These are phyloP conservation scores for Muntiacus muntjak DNA, from an alignment of 2,113 vertebrate genomes.

Conservation along the genomic window DNA sequence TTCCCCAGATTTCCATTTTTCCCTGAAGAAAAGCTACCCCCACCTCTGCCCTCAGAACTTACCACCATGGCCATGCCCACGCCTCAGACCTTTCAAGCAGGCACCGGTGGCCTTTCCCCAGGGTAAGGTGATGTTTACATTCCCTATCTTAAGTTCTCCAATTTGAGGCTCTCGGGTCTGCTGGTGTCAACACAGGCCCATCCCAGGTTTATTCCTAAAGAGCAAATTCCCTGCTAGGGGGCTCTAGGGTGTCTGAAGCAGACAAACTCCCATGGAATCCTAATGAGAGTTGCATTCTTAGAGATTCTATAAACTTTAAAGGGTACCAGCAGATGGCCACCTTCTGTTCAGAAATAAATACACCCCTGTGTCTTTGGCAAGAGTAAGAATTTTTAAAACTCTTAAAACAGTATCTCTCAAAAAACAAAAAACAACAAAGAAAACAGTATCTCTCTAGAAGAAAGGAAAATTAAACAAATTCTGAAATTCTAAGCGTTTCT, in stretches of 20 bases:
- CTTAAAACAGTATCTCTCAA: background rate
- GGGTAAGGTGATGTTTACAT: background rate
- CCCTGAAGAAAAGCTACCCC: background rate
- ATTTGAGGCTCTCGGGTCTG: background rate
- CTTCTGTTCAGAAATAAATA: background rate
- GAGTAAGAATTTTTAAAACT: background rate
- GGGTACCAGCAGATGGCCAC: background rate
- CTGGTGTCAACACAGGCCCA: background rate
- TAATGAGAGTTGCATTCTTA: background rate
- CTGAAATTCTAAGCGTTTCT: background rate
- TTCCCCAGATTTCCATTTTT: background rate
- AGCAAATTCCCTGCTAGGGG: background rate
- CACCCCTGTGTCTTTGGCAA: background rate
- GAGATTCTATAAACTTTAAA: background rate
- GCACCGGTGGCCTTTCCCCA: background rate
- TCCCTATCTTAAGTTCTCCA: background rate
- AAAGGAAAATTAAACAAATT: constrained; percentile 22
- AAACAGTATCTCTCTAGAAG: background rate
- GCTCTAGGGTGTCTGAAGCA: background rate
- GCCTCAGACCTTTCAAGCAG: background rate
- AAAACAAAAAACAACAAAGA: too few species aligned
- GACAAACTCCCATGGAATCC: background rate
- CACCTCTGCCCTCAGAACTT: background rate
- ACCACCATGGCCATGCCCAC: background rate
- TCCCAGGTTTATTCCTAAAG: background rate